Percentiles rank a stretch among this genome's conserved stretches.
These are phyloP conservation scores for Symphodus melops DNA, from an alignment of 2,113 vertebrate genomes.

Conservation along the genomic window DNA sequence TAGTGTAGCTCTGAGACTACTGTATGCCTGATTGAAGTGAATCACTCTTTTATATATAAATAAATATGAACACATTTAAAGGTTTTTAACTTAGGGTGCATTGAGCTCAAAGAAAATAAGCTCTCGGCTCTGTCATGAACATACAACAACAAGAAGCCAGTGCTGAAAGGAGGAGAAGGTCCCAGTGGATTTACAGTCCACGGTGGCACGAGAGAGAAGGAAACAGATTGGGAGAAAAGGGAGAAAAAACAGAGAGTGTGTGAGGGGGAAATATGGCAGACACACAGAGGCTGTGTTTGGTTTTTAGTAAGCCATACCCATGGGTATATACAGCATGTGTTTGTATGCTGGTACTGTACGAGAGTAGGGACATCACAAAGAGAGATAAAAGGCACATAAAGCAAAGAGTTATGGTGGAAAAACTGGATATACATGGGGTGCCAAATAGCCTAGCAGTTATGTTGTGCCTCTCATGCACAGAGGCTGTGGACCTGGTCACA, in stretches of 20 bases:
- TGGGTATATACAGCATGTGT: neutral
- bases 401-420: too few species aligned
- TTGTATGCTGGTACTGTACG: neutral
- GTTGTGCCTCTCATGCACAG: too few species aligned
- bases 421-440: neutral
- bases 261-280: slow-evolving; percentile 1
- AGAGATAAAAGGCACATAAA: neutral
- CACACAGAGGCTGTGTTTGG: neutral
- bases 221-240: slow-evolving; percentile 24
- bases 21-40: slow-evolving; percentile 53
- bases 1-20: slow-evolving; percentile 63
- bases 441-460: too few species aligned
- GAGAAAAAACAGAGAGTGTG: neutral
- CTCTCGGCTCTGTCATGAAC: slow-evolving; percentile 51
- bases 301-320: slow-evolving; percentile 4
- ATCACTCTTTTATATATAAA: slow-evolving; percentile 29
- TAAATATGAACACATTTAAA: slow-evolving; percentile 41
- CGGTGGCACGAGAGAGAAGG: slow-evolving; percentile 28
- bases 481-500: too few species aligned
- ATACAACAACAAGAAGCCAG: slow-evolving; percentile 49
- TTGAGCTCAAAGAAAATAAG: slow-evolving; percentile 14
- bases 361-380: neutral
- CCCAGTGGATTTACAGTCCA: slow-evolving; percentile 38
- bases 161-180: slow-evolving; percentile 28
- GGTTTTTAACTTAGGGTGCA: slow-evolving; percentile 50